These are phyloP conservation scores for Myiotriccus ornatus DNA, from an alignment of 2,797 vertebrate genomes.

Conservation along the genomic window DNA sequence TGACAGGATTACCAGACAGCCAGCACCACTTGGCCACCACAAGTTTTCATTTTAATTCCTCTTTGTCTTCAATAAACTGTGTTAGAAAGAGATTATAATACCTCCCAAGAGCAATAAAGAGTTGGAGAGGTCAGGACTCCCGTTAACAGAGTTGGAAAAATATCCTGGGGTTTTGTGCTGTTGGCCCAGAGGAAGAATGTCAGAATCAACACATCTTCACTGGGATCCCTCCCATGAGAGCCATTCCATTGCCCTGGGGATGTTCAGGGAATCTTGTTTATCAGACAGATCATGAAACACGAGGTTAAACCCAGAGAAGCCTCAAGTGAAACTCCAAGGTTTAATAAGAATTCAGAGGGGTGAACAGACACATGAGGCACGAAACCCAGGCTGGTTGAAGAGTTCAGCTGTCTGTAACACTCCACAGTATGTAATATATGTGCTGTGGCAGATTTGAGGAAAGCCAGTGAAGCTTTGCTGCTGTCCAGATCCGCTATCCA, in stretches of 20 bases:
- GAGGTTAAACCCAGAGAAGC: not conserved
- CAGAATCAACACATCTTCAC: not conserved
- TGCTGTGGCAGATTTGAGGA: not conserved
- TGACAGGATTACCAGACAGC: not conserved
- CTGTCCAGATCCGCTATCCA: not conserved
- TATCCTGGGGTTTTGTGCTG: fast-evolving
- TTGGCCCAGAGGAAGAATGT: not conserved
- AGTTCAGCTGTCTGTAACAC: not conserved
- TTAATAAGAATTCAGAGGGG: not conserved
- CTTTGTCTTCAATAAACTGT: not conserved
- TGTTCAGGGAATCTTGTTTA: not conserved
- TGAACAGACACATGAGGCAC: not conserved
- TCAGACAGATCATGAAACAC: not conserved
- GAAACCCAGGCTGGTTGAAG: not conserved
- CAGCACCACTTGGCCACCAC: not conserved
- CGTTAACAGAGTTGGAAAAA: not conserved
- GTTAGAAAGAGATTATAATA: not conserved
- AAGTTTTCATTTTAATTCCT: not conserved
- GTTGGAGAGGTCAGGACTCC: not conserved
- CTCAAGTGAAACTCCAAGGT: not conserved
- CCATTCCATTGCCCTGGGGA: not conserved
- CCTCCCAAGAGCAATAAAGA: not conserved
- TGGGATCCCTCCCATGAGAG: not conserved
- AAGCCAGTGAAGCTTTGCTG: not conserved
- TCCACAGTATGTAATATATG: not conserved